Evolutionary conservation across 2,797 vertebrate species (phyloP).

Genomic region (Pipistrellus pygmaeus): DNA sequence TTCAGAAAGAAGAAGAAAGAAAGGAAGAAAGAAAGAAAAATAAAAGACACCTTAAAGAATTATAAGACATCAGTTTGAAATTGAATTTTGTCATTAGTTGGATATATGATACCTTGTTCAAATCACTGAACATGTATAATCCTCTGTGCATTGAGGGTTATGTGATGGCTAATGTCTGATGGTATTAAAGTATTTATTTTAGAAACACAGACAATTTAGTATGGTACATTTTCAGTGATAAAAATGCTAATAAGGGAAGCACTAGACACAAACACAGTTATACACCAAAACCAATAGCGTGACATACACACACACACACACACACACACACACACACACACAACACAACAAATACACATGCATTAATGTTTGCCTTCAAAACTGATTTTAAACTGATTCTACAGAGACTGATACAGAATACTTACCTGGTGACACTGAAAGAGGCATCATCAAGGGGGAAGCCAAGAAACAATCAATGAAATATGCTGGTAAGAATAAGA

Average conservation of each 20-base stretch:
- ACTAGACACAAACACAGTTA: not conserved
- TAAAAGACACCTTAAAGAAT: too few species aligned
- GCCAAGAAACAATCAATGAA: not conserved
- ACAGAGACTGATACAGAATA: not conserved
- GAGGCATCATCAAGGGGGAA: not conserved
- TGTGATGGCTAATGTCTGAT: not conserved
- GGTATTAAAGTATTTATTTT: not conserved
- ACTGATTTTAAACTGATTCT: not conserved
- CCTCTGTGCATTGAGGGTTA: not conserved
- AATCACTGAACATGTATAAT: too few species aligned
- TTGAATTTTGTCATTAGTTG: too few species aligned
- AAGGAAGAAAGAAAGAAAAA: too few species aligned
- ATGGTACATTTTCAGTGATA: not conserved
- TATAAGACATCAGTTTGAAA: too few species aligned
- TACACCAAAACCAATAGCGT: rapidly evolving
- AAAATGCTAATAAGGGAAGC: not conserved
- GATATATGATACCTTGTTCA: too few species aligned
- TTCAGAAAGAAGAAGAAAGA: not conserved
- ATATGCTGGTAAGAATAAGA: conserved; percentile 25
- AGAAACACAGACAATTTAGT: not conserved
- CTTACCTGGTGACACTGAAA: not conserved
- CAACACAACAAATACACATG: not conserved
- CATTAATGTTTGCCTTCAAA: not conserved
- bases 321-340: not conserved
- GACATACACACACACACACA: not conserved